Evolutionary conservation across 2,113 vertebrate species (phyloP).

Genomic region (Cryptomyrus ogoouensis): DNA sequence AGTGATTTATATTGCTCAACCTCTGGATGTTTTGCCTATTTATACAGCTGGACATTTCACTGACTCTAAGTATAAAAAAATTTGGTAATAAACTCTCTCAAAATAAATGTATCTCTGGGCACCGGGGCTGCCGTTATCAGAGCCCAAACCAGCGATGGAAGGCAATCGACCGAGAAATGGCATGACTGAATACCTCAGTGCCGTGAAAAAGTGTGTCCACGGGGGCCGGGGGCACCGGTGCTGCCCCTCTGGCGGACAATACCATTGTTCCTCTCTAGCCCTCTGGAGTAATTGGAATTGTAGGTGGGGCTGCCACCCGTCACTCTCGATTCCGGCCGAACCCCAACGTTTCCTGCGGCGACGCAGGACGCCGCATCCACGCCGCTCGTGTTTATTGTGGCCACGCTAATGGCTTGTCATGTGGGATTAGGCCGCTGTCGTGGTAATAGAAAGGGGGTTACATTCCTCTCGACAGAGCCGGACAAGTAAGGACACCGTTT

Average conservation of each 20-base stretch:
- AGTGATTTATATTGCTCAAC: background rate
- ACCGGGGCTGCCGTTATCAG: background rate
- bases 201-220: constrained; percentile 2
- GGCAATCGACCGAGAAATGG: constrained; percentile 14
- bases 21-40: background rate
- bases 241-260: background rate
- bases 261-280: background rate
- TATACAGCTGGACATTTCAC: background rate
- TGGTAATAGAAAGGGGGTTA: background rate
- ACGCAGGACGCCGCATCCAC: background rate
- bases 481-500: background rate
- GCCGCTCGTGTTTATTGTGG: background rate
- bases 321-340: background rate
- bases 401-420: constrained; percentile 7
- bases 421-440: background rate
- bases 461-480: background rate
- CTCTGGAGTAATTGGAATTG: background rate
- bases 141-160: background rate
- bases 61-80: background rate
- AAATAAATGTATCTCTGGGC: background rate
- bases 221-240: background rate
- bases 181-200: background rate
- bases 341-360: background rate
- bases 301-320: background rate
- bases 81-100: background rate